A percentile compares a stretch with the other conserved stretches of the same genome.
Evolutionary conservation across 23 tunicate species (phyloP).

Genomic region (Diplosoma virens): DNA sequence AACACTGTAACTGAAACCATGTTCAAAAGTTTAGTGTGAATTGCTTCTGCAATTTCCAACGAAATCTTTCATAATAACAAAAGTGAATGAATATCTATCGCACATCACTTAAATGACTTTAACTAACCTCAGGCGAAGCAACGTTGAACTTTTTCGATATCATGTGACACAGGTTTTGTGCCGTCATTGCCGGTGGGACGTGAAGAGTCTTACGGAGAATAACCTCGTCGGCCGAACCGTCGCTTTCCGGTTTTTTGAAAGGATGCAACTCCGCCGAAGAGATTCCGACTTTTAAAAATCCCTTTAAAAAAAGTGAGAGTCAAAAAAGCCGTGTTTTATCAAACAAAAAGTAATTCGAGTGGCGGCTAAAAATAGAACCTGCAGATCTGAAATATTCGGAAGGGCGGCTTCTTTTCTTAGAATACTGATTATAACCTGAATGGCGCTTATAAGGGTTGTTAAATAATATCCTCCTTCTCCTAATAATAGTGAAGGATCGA

Average conservation of each 20-base stretch:
- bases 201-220: conserved; percentile 83
- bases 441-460: conserved; percentile 87
- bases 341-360: too few relatives aligned
- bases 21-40: too few relatives aligned
- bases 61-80: too few relatives aligned
- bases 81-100: neutral
- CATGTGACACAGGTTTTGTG: conserved; percentile 74
- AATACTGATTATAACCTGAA: conserved; percentile 84
- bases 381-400: conserved; percentile 82
- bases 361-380: too few relatives aligned
- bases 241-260: neutral
- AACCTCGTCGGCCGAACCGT: conserved; percentile 13
- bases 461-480: conserved; percentile 96
- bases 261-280: conserved; percentile 31
- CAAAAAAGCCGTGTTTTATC: too few relatives aligned
- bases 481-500: conserved; percentile 71
- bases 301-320: conserved; percentile 62
- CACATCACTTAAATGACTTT: neutral
- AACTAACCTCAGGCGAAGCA: conserved; percentile 45
- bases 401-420: conserved; percentile 63
- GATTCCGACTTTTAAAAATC: conserved; percentile 88
- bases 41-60: too few relatives aligned
- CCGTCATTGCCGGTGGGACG: conserved; percentile 91
- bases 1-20: too few relatives aligned
- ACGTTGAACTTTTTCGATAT: conserved; percentile 80